Percentiles rank a stretch among this genome's conserved stretches.
These are phyloP conservation scores for Alentia gelatinosa DNA, from an alignment of 2,888 invertebrate species.

Conservation along the genomic window DNA sequence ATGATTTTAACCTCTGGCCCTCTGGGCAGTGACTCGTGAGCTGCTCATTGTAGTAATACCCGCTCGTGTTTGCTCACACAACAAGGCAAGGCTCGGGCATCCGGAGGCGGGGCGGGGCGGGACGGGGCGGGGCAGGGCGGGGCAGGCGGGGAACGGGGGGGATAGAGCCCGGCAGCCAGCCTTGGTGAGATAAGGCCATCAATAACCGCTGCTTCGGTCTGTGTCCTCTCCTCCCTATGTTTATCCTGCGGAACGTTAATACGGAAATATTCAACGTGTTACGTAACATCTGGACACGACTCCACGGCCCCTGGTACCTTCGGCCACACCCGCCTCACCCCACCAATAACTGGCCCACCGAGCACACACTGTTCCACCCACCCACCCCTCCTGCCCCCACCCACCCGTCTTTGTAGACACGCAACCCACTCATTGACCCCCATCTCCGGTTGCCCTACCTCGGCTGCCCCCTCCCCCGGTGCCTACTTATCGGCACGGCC, in stretches of 20 bases:
- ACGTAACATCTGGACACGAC: neutral
- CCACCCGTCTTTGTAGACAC: neutral
- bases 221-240: neutral
- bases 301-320: neutral
- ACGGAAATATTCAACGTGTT: neutral
- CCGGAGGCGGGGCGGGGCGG: neutral
- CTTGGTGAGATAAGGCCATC: neutral
- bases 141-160: neutral
- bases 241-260: neutral
- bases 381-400: neutral
- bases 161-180: neutral
- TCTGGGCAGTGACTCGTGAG: conserved; percentile 7
- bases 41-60: neutral
- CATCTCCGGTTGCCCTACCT: neutral
- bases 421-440: neutral
- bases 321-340: neutral
- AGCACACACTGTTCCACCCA: neutral
- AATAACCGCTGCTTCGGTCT: neutral
- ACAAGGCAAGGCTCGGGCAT: neutral
- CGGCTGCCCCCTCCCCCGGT: neutral
- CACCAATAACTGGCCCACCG: too few relatives aligned
- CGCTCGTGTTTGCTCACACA: neutral
- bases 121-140: neutral
- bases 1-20: conserved; percentile 18
- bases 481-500: neutral